These are phyloP conservation scores for Girardinus metallicus DNA, from an alignment of 2,797 vertebrate genomes.

Conservation along the genomic window DNA sequence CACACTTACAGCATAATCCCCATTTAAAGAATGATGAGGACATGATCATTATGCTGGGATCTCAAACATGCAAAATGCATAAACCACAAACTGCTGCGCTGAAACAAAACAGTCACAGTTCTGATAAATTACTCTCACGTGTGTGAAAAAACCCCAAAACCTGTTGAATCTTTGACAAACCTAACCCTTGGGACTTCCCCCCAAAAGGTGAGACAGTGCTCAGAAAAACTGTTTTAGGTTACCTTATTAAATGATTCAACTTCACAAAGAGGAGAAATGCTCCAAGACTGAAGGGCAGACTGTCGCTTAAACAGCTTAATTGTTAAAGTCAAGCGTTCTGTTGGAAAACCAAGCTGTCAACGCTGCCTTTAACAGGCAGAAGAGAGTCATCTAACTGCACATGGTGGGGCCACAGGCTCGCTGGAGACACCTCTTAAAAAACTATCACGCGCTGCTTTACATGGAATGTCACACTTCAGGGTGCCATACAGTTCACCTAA, in stretches of 20 bases:
- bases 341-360: slow-evolving; percentile 58
- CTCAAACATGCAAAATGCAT: neutral
- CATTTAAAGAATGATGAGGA: neutral
- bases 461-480: slow-evolving; percentile 68
- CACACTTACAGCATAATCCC: neutral
- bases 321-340: slow-evolving; percentile 30
- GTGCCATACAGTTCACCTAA: slow-evolving; percentile 54
- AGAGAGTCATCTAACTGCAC: slow-evolving; percentile 54
- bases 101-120: neutral
- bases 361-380: slow-evolving; percentile 33
- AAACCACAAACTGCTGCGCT: neutral
- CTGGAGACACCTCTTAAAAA: slow-evolving; percentile 76
- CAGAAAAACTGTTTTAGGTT: slow-evolving; percentile 13
- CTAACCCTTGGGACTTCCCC: neutral
- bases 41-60: neutral
- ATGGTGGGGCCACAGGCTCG: slow-evolving; percentile 40
- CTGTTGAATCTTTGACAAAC: slow-evolving; percentile 1
- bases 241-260: slow-evolving; percentile 40
- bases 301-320: slow-evolving; percentile 43
- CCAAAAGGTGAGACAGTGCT: slow-evolving; percentile 6
- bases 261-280: slow-evolving; percentile 16
- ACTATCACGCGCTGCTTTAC: slow-evolving; percentile 59
- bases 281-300: slow-evolving; percentile 24
- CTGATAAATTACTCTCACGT: neutral
- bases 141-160: neutral